These are phyloP conservation scores for Tragelaphus buxtoni DNA, from an alignment of 2,113 vertebrate species.

Conservation along the genomic window DNA sequence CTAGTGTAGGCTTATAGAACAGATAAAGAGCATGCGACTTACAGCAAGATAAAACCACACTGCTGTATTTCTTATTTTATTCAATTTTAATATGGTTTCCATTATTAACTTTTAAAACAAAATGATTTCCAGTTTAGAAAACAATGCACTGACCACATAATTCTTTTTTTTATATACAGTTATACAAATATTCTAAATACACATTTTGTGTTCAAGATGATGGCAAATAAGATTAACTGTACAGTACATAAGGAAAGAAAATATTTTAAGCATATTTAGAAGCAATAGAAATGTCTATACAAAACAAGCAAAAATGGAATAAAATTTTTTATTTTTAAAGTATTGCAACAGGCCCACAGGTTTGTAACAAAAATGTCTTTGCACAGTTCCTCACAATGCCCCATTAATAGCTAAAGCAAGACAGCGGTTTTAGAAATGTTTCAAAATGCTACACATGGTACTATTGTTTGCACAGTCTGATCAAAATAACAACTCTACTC, in stretches of 20 bases:
- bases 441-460: slow-evolving; percentile 87
- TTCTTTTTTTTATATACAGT: slow-evolving; percentile 89
- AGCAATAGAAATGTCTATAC: slow-evolving; percentile 91
- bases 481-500: slow-evolving; percentile 86
- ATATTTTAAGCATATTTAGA: slow-evolving; percentile 90
- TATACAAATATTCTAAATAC: slow-evolving; percentile 95
- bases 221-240: slow-evolving; percentile 87
- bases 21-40: neutral
- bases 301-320: slow-evolving; percentile 91
- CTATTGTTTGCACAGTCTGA: slow-evolving; percentile 86
- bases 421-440: slow-evolving; percentile 86
- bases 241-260: slow-evolving; percentile 85
- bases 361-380: slow-evolving; percentile 89
- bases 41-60: slow-evolving; percentile 39
- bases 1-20: neutral
- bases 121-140: slow-evolving; percentile 93
- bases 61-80: slow-evolving; percentile 81
- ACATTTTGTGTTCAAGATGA: slow-evolving; percentile 85
- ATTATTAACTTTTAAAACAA: slow-evolving; percentile 88
- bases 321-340: slow-evolving; percentile 92
- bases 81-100: slow-evolving; percentile 88
- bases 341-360: slow-evolving; percentile 99
- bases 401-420: slow-evolving; percentile 86
- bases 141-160: slow-evolving; percentile 90
- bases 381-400: slow-evolving; percentile 87